Base-by-base conservation (phyloP, 23 tunicate species). In the Aplidium turbinatum region DNA sequence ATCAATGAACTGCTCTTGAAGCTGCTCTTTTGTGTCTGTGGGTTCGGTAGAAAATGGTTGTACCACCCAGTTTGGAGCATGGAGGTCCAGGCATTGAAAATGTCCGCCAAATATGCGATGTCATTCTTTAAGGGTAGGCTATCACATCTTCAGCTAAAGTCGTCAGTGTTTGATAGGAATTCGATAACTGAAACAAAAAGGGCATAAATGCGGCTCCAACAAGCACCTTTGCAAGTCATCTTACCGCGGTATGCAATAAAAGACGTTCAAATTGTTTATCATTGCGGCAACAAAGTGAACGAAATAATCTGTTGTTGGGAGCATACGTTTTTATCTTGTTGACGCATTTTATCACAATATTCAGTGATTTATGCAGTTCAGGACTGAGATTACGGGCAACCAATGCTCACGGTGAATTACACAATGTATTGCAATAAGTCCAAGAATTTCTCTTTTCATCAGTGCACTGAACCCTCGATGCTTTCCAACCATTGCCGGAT, bases 401-500 rank as follows among this genome's bases (percentile, higher is more conserved):
- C 77, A 65, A 65, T 75, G 80, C 52, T 31, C 51, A 18, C 50
- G 80, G 77, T 66, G 80, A 35, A 75, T 66, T 22, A 75, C 80
- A 50, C 75, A 75, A 34, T 62, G 80, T 28, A 66, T 31, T 30
- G 48, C 80, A 58, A 38, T 28, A 35, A 61, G 50, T 38, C 50
- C 68, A 26, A 38, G 68, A 28, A 60, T 60, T 60, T 26, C 31
- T 29, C 38, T 38, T 67, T 67, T 67, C 73, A 67, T 67, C 22
- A 35, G 29, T 23, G 52, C 73, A 26, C 35, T 67, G 55, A 67
- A 67, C 22, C 26, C 55, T 67, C 55, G 54, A 67, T 67, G 73
- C 73, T 67, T 68, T 18, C 82, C 82, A 77, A 68, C 82, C 78
- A 77, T 77, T 45, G 82, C 78, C 35, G 82, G 42, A 40, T 78